Conservation (phyloP, 2,797 vertebrate species). For the Melanogrammus aeglefinus region DNA sequence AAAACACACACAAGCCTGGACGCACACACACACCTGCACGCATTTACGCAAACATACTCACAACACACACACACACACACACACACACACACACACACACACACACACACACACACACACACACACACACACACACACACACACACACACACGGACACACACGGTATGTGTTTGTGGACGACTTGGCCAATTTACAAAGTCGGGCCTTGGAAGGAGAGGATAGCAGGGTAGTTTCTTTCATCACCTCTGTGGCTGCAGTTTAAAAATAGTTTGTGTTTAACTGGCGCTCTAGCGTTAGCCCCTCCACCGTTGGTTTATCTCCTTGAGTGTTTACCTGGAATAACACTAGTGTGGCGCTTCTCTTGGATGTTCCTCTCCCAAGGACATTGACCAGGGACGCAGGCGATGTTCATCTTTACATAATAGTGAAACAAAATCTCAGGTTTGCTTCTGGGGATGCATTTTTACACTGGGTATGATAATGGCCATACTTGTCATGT, state of each 20-base stretch:
- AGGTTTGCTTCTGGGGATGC: slow-evolving; percentile 28
- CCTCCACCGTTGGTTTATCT: slow-evolving; percentile 44
- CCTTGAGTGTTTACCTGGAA: slow-evolving; percentile 30
- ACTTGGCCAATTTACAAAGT: slow-evolving; percentile 30
- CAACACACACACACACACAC: not conserved
- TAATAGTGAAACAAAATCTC: not conserved
- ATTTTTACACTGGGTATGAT: slow-evolving; percentile 22
- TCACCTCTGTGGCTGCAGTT: slow-evolving; percentile 38
- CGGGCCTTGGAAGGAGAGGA: not conserved
- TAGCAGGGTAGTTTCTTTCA: slow-evolving; percentile 9
- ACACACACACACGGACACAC: not conserved
- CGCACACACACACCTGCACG: not conserved
- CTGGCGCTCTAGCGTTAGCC: slow-evolving; percentile 2
- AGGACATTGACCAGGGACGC: not conserved
- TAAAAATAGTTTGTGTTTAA: slow-evolving; percentile 61
- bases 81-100: not conserved
- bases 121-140: not conserved
- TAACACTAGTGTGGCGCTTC: not conserved
- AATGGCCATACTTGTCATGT: slow-evolving; percentile 36
- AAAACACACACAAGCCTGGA: not conserved
- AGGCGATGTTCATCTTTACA: not conserved
- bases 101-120: not conserved
- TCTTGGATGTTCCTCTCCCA: not conserved
- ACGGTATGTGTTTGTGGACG: slow-evolving; percentile 26
- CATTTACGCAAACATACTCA: no score